Evolutionary conservation across 2,888 invertebrate genomes (phyloP).

Genomic region (Hoplodrina ambigua): DNA sequence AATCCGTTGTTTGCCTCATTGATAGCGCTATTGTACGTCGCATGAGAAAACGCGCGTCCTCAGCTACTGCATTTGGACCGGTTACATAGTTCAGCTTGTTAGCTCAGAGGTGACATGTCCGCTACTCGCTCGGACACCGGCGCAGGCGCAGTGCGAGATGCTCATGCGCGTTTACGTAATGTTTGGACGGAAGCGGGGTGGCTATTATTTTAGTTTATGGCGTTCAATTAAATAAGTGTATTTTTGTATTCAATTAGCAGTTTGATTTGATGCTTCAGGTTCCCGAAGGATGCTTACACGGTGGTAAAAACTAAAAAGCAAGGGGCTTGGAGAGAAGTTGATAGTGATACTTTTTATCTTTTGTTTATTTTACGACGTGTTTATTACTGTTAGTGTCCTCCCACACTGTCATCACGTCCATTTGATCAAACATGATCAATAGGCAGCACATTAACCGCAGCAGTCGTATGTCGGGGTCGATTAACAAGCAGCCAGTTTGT

Average conservation of each 20-base stretch:
- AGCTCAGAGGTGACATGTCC: constrained; percentile 75
- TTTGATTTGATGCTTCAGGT: constrained; percentile 39
- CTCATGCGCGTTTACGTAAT: constrained; percentile 47
- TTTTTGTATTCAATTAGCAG: constrained; percentile 55
- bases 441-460: constrained; percentile 16
- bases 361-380: constrained; percentile 1
- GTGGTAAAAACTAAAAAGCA: not conserved
- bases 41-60: constrained; percentile 70
- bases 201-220: constrained; percentile 57
- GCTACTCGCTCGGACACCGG: constrained; percentile 39
- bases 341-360: constrained; percentile 1
- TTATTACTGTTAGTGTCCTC: constrained; percentile 1
- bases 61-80: constrained; percentile 71
- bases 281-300: constrained; percentile 13
- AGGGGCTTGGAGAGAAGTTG: not conserved
- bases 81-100: constrained; percentile 74
- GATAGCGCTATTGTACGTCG: constrained; percentile 79
- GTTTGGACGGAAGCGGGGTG: constrained; percentile 58
- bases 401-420: not conserved
- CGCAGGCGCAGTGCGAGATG: constrained; percentile 42
- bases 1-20: constrained; percentile 82
- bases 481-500: constrained; percentile 72
- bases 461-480: constrained; percentile 48
- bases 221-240: constrained; percentile 51
- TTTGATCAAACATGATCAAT: constrained; percentile 16